Conservation (phyloP, 2,888 invertebrate species). For the Sclerodermus sp. region DNA sequence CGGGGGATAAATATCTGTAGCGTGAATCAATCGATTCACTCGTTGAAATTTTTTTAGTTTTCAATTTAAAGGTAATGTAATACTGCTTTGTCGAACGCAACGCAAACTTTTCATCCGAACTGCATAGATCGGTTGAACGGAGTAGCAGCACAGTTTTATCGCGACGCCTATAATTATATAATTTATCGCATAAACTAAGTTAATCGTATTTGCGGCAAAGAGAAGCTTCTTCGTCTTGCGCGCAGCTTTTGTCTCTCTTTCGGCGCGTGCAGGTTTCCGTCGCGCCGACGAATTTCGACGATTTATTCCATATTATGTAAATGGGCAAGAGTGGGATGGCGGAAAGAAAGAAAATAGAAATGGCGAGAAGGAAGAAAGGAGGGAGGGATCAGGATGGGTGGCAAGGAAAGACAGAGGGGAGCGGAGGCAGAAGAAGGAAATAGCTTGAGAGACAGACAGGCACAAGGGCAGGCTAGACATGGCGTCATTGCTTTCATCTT, state of each 20-base stretch:
- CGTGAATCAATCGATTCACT: too few relatives aligned
- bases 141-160: too few relatives aligned
- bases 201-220: too few relatives aligned
- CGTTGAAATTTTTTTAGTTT: too few relatives aligned
- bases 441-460: constrained; percentile 6
- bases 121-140: too few relatives aligned
- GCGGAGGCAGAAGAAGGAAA: constrained; percentile 7
- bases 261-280: not conserved
- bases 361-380: not conserved
- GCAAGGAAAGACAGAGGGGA: not conserved
- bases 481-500: constrained; percentile 42
- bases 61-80: too few relatives aligned
- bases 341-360: constrained; percentile 9
- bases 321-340: constrained; percentile 18
- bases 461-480: constrained; percentile 1
- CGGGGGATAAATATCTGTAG: too few relatives aligned
- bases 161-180: too few relatives aligned
- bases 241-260: too few relatives aligned
- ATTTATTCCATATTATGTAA: constrained; percentile 46
- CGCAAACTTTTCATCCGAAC: too few relatives aligned
- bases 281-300: constrained; percentile 20
- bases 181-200: too few relatives aligned
- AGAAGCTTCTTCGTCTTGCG: not conserved
- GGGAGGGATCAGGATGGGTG: not conserved
- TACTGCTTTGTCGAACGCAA: too few relatives aligned